A percentile compares a stretch with the other conserved stretches of the same genome.
Conservation (phyloP, 2,888 invertebrate genomes). For the Eretmocerus hayati region DNA sequence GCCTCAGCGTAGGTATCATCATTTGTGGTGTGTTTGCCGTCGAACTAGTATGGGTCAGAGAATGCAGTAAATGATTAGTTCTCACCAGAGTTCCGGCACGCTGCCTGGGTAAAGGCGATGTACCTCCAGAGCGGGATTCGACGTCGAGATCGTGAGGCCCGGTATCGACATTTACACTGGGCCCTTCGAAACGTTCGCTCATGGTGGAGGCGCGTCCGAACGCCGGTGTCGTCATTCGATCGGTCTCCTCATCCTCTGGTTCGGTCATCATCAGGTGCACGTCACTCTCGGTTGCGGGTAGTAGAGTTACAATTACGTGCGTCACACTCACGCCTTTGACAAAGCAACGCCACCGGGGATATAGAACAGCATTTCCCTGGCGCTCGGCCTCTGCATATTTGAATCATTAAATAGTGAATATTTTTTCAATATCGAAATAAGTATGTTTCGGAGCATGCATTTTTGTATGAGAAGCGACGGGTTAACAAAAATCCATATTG, state of each 20-base stretch:
- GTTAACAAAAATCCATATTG: too few relatives aligned
- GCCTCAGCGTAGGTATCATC: too few relatives aligned
- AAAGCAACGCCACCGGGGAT: slow-evolving; percentile 59
- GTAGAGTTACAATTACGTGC: slow-evolving; percentile 59
- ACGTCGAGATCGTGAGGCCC: slow-evolving; percentile 4
- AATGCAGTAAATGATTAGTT: too few relatives aligned
- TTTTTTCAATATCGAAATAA: too few relatives aligned
- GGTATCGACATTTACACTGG: background rate
- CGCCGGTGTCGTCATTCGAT: slow-evolving; percentile 9
- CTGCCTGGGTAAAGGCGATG: background rate
- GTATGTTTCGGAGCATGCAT: too few relatives aligned
- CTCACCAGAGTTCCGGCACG: background rate
- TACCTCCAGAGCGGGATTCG: slow-evolving; percentile 2
- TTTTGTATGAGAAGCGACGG: too few relatives aligned
- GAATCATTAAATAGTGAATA: too few relatives aligned
- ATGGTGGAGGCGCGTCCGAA: slow-evolving; percentile 7
- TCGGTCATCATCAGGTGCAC: slow-evolving; percentile 34
- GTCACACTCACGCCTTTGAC: slow-evolving; percentile 57
- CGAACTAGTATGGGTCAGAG: too few relatives aligned
- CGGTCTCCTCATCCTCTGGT: slow-evolving; percentile 22
- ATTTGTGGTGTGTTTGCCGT: too few relatives aligned
- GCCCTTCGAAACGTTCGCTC: slow-evolving; percentile 1
- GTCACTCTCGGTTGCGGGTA: slow-evolving; percentile 57
- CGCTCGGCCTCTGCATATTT: slow-evolving; percentile 5
- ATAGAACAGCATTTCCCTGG: slow-evolving; percentile 7